Evolutionary conservation across 1,140 invertebrate species (phyloP).

Genomic region (Leptestheria dahalacensis): DNA sequence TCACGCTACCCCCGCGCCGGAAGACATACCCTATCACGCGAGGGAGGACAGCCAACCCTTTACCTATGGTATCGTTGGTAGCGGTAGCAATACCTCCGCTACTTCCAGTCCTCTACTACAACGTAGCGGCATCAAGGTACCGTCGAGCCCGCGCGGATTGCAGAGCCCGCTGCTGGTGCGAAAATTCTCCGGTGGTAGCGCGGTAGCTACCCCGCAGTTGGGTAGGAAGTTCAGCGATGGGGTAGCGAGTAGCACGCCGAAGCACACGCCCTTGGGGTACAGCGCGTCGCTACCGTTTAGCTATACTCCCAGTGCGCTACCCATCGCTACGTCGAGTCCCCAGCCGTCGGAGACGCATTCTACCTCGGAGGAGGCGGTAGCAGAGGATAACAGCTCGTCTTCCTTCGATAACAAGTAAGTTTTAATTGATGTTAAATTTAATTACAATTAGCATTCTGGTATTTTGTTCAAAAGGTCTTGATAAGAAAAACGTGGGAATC

Average conservation of each 20-base stretch:
- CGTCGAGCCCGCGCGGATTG: not conserved
- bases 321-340: not conserved
- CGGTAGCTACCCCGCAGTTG: not conserved
- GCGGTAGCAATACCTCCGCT: too few species aligned
- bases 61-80: slow-evolving; percentile 42
- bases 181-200: not conserved
- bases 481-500: too few species aligned
- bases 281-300: not conserved
- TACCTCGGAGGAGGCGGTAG: not conserved
- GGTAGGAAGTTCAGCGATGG: too few species aligned
- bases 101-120: too few species aligned
- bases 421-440: too few species aligned
- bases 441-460: too few species aligned
- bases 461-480: too few species aligned
- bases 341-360: too few species aligned
- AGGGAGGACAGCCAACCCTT: slow-evolving; percentile 62
- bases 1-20: not conserved
- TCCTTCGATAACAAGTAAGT: not conserved
- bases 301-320: not conserved
- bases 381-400: not conserved
- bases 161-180: not conserved
- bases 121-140: not conserved
- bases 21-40: slow-evolving; percentile 57
- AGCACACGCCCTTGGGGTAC: not conserved
- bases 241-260: too few species aligned